Conservation (phyloP, 2,888 invertebrate genomes). For the Leptinotarsa juncta region DNA sequence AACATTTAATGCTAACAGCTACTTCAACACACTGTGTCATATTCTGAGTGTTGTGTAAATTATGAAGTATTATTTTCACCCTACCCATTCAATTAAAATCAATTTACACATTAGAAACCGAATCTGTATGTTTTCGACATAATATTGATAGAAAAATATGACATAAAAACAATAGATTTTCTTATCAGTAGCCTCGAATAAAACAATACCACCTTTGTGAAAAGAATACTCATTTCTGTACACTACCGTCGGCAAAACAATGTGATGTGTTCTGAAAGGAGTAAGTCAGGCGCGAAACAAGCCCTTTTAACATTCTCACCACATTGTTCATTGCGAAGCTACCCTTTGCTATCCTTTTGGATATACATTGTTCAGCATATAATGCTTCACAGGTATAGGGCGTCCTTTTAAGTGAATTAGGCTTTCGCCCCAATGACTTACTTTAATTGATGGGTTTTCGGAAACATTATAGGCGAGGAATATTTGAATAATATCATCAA, state of each 20-base stretch:
- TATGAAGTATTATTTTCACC: too few relatives aligned
- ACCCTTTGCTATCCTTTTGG: slow-evolving; percentile 20
- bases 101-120: too few relatives aligned
- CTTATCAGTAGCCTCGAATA: background rate
- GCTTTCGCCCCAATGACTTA: slow-evolving; percentile 27
- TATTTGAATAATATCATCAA: background rate
- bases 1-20: too few relatives aligned
- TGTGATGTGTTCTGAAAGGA: slow-evolving; percentile 21
- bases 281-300: slow-evolving; percentile 29
- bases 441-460: slow-evolving; percentile 28
- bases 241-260: slow-evolving; percentile 11
- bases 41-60: too few relatives aligned
- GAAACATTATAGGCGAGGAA: background rate
- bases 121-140: too few relatives aligned
- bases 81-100: too few relatives aligned
- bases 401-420: slow-evolving; percentile 36
- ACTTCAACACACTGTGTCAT: too few relatives aligned
- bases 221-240: background rate
- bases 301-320: slow-evolving; percentile 27
- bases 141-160: too few relatives aligned
- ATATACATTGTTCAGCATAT: slow-evolving; percentile 13
- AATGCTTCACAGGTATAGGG: slow-evolving; percentile 31
- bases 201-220: background rate
- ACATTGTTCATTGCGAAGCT: slow-evolving; percentile 26
- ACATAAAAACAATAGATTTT: too few relatives aligned